Evolutionary conservation across 2,888 invertebrate genomes (phyloP).

Genomic region (Heliconius ismenius): DNA sequence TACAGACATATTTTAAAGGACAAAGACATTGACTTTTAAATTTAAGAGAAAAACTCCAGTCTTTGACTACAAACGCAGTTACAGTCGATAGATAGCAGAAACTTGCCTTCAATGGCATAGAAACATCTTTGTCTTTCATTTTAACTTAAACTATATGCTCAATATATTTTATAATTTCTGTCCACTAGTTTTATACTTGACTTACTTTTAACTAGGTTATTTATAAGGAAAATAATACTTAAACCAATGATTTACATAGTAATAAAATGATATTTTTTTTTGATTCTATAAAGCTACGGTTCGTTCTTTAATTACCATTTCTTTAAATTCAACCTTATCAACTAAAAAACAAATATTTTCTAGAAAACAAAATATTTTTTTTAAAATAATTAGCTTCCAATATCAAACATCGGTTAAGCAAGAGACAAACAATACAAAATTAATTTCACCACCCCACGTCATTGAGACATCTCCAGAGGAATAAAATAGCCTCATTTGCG

Average conservation of each 20-base stretch:
- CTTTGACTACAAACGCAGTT: conserved; percentile 76
- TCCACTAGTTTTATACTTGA: not conserved
- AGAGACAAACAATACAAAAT: conserved; percentile 62
- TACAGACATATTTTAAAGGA: conserved; percentile 7
- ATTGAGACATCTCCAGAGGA: conserved; percentile 66
- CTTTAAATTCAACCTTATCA: no score
- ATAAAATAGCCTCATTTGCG: conserved; percentile 79
- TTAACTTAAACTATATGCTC: conserved; percentile 8
- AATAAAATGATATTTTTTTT: no score
- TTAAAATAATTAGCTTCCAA: conserved; percentile 20
- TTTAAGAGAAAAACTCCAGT: conserved; percentile 53
- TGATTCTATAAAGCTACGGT: no score
- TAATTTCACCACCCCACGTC: conserved; percentile 49
- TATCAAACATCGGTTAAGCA: conserved; percentile 51
- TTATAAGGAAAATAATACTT: not conserved
- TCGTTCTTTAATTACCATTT: no score
- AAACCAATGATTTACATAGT: not conserved
- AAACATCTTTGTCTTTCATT: conserved; percentile 50
- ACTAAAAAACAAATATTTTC: no score
- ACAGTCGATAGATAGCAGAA: conserved; percentile 76
- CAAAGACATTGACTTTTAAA: conserved; percentile 23
- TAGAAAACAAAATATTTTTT: no score
- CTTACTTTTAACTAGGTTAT: not conserved
- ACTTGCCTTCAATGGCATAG: conserved; percentile 75
- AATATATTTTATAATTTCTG: not conserved